Conservation (phyloP, 30 jellyfish, hydroid and myxozoan genomes). For the Mastigias papua region DNA sequence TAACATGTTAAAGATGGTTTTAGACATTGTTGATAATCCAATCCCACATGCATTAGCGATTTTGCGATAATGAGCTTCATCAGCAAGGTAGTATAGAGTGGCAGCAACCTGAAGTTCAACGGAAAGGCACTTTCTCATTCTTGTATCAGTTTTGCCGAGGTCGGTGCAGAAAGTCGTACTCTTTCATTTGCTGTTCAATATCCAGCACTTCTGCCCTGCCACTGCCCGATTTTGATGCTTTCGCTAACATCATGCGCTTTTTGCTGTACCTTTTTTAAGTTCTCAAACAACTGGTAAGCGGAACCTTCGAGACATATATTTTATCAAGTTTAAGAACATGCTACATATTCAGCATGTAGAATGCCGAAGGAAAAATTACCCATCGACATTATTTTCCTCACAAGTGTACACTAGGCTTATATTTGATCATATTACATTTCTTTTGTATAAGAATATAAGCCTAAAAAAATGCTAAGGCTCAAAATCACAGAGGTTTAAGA, state of each 20-base stretch:
- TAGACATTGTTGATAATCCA: not conserved
- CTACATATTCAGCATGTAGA: too few relatives aligned
- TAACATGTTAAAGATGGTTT: not conserved
- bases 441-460: too few relatives aligned
- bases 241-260: not conserved
- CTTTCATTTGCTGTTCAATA: not conserved
- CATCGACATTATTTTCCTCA: too few relatives aligned
- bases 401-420: too few relatives aligned
- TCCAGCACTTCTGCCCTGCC: not conserved
- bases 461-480: too few relatives aligned
- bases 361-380: too few relatives aligned
- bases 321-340: too few relatives aligned
- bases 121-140: too few relatives aligned
- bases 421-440: too few relatives aligned
- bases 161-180: not conserved
- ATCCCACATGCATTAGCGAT: not conserved
- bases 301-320: not conserved
- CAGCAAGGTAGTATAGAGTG: not conserved
- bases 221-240: not conserved
- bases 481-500: too few relatives aligned
- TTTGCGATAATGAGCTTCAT: too few relatives aligned
- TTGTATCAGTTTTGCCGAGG: too few relatives aligned
- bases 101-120: not conserved
- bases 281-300: not conserved
- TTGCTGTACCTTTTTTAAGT: not conserved